phyloP scores from a whole-genome alignment of 2,888 invertebrate genomes.

The Palloptera scutellata region DNA sequence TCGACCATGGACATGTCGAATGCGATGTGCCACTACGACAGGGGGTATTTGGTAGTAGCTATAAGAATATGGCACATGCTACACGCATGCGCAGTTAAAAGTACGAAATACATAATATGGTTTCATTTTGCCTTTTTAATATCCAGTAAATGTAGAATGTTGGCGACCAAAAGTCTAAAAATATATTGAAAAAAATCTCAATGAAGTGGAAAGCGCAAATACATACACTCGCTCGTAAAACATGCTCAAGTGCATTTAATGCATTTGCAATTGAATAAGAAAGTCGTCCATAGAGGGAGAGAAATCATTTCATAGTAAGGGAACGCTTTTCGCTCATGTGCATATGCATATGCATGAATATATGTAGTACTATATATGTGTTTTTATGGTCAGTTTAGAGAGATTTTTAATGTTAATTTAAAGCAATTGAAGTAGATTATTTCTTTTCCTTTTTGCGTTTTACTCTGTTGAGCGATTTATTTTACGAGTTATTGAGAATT shows the following conservation, averaged over 20 bases:
- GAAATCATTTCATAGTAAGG: conserved; percentile 7
- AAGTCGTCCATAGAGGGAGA: conserved; percentile 24
- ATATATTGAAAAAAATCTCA: conserved; percentile 43
- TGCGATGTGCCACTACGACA: conserved; percentile 33
- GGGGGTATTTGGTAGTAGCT: conserved; percentile 20
- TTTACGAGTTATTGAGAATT: conserved; percentile 58
- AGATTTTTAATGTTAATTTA: conserved; percentile 53
- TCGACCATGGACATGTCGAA: conserved; percentile 6
- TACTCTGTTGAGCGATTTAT: conserved; percentile 36
- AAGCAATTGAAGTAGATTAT: conserved; percentile 46
- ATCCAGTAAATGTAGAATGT: conserved; percentile 25
- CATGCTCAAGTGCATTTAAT: conserved; percentile 52
- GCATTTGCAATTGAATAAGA: conserved; percentile 36
- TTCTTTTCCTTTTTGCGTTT: conserved; percentile 19
- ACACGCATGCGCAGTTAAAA: conserved; percentile 48
- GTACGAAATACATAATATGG: not conserved
- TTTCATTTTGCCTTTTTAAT: not conserved
- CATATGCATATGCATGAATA: conserved; percentile 4
- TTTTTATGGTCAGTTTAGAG: conserved; percentile 56
- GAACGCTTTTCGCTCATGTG: conserved; percentile 1
- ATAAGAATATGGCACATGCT: conserved; percentile 46
- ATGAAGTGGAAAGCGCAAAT: conserved; percentile 39
- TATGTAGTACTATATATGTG: conserved; percentile 50
- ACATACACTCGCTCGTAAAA: conserved; percentile 49
- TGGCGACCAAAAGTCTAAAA: conserved; percentile 52